Evolutionary conservation across 2,888 invertebrate species (phyloP).

Genomic region (Aporophyla nigra): DNA sequence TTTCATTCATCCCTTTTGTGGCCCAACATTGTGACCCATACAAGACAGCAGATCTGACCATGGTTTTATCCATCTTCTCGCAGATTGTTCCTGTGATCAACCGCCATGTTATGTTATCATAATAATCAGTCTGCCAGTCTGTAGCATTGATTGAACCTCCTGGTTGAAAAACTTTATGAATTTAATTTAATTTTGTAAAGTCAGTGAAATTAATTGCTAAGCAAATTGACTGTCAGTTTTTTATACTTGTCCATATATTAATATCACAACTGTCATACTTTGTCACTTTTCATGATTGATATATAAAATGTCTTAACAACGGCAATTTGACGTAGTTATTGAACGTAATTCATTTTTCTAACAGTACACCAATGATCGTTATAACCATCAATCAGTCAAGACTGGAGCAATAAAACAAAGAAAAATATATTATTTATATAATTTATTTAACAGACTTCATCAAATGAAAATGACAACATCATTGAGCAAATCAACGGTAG

Average conservation of each 20-base stretch:
- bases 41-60: no score
- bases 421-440: slow-evolving; percentile 68
- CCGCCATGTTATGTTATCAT: neutral
- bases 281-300: no score
- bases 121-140: neutral
- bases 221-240: neutral
- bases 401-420: slow-evolving; percentile 33
- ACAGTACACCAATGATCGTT: no score
- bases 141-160: neutral
- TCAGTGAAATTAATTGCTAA: no score
- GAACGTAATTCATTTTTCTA: no score
- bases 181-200: neutral
- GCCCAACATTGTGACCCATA: no score
- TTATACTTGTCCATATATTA: no score
- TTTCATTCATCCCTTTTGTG: no score
- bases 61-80: no score
- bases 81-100: no score
- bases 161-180: neutral
- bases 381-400: no score
- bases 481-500: slow-evolving; percentile 87
- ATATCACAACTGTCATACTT: neutral
- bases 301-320: neutral
- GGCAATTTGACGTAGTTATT: neutral
- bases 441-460: slow-evolving; percentile 88
- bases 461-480: slow-evolving; percentile 83